phyloP scores from a whole-genome alignment of 2,888 invertebrate species.

The Tachina lurida region DNA sequence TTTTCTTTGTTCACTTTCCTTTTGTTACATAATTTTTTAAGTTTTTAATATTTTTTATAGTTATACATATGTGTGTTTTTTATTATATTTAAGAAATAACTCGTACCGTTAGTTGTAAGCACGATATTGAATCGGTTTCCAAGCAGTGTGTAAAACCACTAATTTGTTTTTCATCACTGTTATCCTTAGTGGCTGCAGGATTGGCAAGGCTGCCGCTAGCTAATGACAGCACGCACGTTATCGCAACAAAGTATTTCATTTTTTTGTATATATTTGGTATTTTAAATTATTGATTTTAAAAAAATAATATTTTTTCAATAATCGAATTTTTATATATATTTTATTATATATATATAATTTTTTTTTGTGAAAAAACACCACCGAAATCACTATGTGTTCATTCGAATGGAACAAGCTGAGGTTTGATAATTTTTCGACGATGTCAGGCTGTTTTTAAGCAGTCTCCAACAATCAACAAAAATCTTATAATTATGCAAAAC shows the following conservation, averaged over 20 bases:
- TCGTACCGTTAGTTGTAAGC: conserved; percentile 85
- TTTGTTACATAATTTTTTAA: conserved; percentile 53
- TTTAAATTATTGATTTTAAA: conserved; percentile 16
- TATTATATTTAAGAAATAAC: conserved; percentile 71
- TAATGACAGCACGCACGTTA: conserved; percentile 79
- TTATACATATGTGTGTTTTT: conserved; percentile 53
- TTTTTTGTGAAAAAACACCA: conserved; percentile 74
- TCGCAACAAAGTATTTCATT: conserved; percentile 81
- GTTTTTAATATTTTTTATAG: conserved; percentile 34
- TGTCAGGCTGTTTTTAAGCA: conserved; percentile 83
- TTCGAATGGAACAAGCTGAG: conserved; percentile 83
- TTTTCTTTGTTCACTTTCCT: conserved; percentile 37
- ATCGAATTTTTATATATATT: conserved; percentile 42
- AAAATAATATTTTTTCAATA: conserved; percentile 15
- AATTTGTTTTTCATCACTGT: conserved; percentile 73
- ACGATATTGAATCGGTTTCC: conserved; percentile 86
- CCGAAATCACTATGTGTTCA: conserved; percentile 83
- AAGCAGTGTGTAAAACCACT: conserved; percentile 85
- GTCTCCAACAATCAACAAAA: conserved; percentile 78
- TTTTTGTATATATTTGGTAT: conserved; percentile 54
- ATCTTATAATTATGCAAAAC: conserved; percentile 78
- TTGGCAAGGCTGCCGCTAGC: conserved; percentile 80
- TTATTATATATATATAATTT: conserved; percentile 22
- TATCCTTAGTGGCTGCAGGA: conserved; percentile 76
- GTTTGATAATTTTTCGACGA: conserved; percentile 83